Evolutionary conservation across 1,140 invertebrate genomes (phyloP), one percentile per base, ranked within the genome.

Genomic region (Heliconius hermathena): DNA sequence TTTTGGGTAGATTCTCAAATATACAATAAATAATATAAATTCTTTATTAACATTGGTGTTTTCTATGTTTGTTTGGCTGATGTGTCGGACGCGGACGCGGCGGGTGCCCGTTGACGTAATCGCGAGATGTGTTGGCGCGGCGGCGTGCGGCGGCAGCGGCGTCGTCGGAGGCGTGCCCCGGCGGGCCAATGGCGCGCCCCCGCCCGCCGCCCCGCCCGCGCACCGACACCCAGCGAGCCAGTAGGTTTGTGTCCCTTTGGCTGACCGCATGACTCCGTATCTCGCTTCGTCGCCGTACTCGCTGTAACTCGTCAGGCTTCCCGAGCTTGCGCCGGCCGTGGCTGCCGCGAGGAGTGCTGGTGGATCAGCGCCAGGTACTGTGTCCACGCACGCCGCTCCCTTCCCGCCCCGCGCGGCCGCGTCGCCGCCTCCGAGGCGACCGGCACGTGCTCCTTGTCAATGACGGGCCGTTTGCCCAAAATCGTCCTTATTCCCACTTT

Each of bases 211-310:
- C 88, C 90, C 89, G 87, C 84, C 88, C 85, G 82, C 87, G 82
- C 85, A 81, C 85, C 85, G 80, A 88, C 91, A 90, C 90, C 89
- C 89, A 89, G 89, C 87, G 86, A 86, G 89, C 91, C 94, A 95
- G 94, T 95, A 95, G 94, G 94, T 95, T 94, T 94, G 93, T 92
- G 94, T 95, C 94, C 94, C 93, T 94, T 94, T 93, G 93, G 94
- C 94, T 95, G 94, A 95, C 94, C 94, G 94, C 94, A 95, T 94
- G 94, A 94, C 94, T 95, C 91, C 93, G 93, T 93, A 94, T 95
- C 85, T 94, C 89, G 94, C 94, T 95, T 95, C 91, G 93, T 92
- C 89, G 94, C 93, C 91, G 92, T 90, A 91, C 91, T 93, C 87
- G 89, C 92, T 89, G 90, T 93, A 91, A 92, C 85, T 88, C 85